Evolutionary conservation across 1,140 invertebrate genomes (phyloP).

Genomic region (Cydia splendana): DNA sequence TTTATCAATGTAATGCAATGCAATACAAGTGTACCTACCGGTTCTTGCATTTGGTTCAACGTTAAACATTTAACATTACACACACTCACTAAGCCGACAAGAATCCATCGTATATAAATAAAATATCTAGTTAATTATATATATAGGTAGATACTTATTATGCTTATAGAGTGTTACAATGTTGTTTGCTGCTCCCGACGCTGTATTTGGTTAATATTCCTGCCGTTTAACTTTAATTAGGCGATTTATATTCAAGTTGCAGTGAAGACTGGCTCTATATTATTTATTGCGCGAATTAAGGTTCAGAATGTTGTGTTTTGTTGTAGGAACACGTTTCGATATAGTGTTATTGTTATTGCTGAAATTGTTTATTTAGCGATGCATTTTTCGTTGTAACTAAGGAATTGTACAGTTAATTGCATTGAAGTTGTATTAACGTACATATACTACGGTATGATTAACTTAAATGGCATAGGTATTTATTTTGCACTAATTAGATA

Average conservation of each 20-base stretch:
- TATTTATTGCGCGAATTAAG: slow-evolving; percentile 70
- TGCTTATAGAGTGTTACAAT: slow-evolving; percentile 34
- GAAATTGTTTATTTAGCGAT: slow-evolving; percentile 30
- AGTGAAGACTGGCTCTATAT: slow-evolving; percentile 69
- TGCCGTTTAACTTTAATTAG: slow-evolving; percentile 71
- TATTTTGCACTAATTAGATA: neutral
- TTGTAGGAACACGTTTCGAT: slow-evolving; percentile 33
- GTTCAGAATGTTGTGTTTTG: slow-evolving; percentile 42
- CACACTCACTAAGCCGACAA: slow-evolving; percentile 13
- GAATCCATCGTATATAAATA: slow-evolving; percentile 22
- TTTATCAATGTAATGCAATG: slow-evolving; percentile 24
- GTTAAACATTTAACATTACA: slow-evolving; percentile 25
- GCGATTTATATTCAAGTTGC: slow-evolving; percentile 76
- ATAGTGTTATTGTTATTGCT: slow-evolving; percentile 42
- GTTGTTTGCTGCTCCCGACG: slow-evolving; percentile 32
- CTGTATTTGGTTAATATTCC: slow-evolving; percentile 63
- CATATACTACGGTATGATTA: no score
- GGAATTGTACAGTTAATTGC: neutral
- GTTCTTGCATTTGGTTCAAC: slow-evolving; percentile 26
- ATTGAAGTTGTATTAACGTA: neutral
- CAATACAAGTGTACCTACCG: slow-evolving; percentile 11
- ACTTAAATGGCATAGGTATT: no score
- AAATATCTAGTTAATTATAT: slow-evolving; percentile 21
- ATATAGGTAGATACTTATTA: slow-evolving; percentile 7
- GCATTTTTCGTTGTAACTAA: neutral